A percentile compares a stretch with the other conserved stretches of the same genome.
Conservation (phyloP, 2,113 vertebrate genomes). For the Rattus rattus region DNA sequence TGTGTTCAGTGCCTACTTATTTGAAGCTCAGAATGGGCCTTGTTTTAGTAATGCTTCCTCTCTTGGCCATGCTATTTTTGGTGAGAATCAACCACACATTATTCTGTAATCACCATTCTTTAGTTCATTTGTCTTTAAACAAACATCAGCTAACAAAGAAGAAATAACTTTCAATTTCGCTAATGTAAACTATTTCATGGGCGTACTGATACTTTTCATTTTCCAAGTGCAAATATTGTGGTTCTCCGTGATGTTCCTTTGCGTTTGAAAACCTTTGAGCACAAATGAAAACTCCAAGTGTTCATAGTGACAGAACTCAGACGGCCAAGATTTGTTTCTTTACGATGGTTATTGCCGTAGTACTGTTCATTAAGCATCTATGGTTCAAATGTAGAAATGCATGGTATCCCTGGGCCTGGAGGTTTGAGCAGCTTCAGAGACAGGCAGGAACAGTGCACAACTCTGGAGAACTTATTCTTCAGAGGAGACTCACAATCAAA, state of each 20-base stretch:
- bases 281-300: background rate
- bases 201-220: background rate
- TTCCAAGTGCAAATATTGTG: background rate
- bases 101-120: background rate
- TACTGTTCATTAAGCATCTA: background rate
- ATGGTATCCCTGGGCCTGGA: background rate
- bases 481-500: background rate
- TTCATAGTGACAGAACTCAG: background rate
- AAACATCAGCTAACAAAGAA: background rate
- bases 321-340: background rate
- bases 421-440: background rate
- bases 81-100: background rate
- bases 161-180: background rate
- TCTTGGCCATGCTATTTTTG: background rate
- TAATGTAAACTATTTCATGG: background rate
- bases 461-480: background rate
- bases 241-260: background rate
- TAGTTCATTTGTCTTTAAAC: slow-evolving; percentile 23
- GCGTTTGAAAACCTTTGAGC: background rate
- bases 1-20: background rate
- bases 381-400: background rate
- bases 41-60: background rate
- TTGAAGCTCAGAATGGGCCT: background rate
- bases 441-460: background rate
- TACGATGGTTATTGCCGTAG: background rate